Percentiles rank a stretch among this genome's conserved stretches.
Conservation (phyloP, 2,888 invertebrate species). For the Caenorhabditis sp. region DNA sequence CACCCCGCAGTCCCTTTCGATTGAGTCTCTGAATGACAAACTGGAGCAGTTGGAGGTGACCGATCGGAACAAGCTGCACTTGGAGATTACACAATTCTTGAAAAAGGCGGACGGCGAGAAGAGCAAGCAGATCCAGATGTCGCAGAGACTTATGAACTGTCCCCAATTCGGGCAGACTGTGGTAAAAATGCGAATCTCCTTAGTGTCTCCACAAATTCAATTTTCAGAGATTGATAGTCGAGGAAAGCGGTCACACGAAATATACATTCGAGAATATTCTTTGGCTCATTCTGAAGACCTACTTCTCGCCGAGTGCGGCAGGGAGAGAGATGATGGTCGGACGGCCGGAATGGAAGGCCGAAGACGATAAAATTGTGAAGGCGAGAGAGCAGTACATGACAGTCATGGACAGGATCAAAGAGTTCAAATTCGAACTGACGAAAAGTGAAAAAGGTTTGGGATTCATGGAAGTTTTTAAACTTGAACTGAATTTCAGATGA, state of each 20-base stretch:
- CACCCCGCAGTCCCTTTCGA: constrained; percentile 12
- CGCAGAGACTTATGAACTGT: constrained; percentile 34
- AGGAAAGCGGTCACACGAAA: constrained; percentile 50
- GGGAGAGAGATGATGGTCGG: constrained; percentile 43
- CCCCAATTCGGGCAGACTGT: constrained; percentile 44
- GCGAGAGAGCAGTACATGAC: constrained; percentile 39
- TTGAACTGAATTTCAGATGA: constrained; percentile 34
- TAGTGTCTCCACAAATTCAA: too few species aligned
- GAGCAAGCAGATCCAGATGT: constrained; percentile 33
- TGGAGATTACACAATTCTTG: constrained; percentile 45
- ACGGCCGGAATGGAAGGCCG: constrained; percentile 40
- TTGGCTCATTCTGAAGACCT: constrained; percentile 74
- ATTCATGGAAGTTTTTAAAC: too few species aligned
- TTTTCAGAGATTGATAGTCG: constrained; percentile 70
- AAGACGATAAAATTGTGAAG: constrained; percentile 41
- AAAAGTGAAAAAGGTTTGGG: constrained; percentile 30
- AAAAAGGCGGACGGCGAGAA: constrained; percentile 43
- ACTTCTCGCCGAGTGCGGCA: constrained; percentile 59
- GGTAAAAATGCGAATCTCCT: too few species aligned
- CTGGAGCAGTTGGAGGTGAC: constrained; percentile 26
- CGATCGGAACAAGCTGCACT: constrained; percentile 28
- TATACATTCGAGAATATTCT: constrained; percentile 70
- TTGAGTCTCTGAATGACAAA: constrained; percentile 13
- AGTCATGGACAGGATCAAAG: constrained; percentile 42
- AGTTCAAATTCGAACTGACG: constrained; percentile 29